These are phyloP conservation scores for Chaenodraco wilsoni DNA, from an alignment of 2,797 vertebrate species.

Conservation along the genomic window DNA sequence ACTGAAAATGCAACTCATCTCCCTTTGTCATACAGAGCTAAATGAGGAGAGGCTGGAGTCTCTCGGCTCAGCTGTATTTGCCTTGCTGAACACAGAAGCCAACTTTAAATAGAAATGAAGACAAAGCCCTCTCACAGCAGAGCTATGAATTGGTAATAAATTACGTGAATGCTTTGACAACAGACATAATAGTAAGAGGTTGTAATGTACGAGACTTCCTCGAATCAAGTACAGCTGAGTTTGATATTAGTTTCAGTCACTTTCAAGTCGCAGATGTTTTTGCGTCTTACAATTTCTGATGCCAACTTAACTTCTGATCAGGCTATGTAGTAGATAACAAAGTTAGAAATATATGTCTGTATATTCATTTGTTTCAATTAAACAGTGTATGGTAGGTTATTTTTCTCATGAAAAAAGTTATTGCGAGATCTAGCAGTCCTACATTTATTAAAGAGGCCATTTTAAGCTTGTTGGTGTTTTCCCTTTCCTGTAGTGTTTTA, in stretches of 20 bases:
- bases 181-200: constrained; percentile 33
- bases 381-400: background rate
- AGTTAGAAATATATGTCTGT: background rate
- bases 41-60: constrained; percentile 60
- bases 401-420: too few species aligned
- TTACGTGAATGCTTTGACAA: constrained; percentile 50
- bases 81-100: constrained; percentile 50
- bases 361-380: background rate
- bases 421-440: too few species aligned
- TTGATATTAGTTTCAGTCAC: constrained; percentile 29
- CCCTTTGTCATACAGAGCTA: constrained; percentile 58
- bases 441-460: too few species aligned
- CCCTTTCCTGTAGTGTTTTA: too few species aligned
- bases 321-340: background rate
- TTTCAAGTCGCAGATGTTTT: constrained; percentile 20
- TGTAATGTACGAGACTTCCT: constrained; percentile 28
- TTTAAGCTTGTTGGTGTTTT: too few species aligned
- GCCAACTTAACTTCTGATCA: constrained; percentile 17
- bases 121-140: constrained; percentile 45
- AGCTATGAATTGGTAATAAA: constrained; percentile 51
- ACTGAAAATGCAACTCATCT: constrained; percentile 70
- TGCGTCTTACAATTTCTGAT: background rate
- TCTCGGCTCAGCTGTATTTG: constrained; percentile 56
- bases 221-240: constrained; percentile 23
- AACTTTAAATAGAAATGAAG: constrained; percentile 67